Percentiles rank a stretch among this genome's conserved stretches.
Evolutionary conservation across 2,797 vertebrate species (phyloP).

Genomic region (Malacoctenus gilli): DNA sequence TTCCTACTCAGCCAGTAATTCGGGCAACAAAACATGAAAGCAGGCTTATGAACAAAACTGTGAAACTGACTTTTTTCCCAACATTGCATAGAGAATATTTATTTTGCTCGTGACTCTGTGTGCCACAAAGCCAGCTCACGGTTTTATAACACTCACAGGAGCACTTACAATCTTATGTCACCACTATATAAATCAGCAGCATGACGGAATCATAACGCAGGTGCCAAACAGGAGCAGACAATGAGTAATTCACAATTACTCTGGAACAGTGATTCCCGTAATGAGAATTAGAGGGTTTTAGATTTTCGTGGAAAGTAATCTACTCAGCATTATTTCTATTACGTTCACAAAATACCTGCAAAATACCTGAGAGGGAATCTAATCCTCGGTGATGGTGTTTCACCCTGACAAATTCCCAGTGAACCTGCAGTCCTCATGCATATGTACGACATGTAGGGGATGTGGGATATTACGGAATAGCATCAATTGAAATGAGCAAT

Average conservation of each 20-base stretch:
- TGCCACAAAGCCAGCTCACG: not conserved
- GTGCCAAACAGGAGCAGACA: not conserved
- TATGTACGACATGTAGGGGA: no score
- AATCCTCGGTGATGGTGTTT: not conserved
- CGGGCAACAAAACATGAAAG: no score
- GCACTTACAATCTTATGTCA: slow-evolving; percentile 4
- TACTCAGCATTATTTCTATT: not conserved
- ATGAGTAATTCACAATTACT: slow-evolving; percentile 5
- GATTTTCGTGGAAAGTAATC: not conserved
- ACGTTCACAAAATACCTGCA: not conserved
- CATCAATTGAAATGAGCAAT: no score
- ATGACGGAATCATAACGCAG: not conserved
- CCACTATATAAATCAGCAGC: not conserved
- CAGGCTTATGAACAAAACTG: no score
- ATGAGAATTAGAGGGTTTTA: not conserved
- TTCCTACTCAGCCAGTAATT: no score
- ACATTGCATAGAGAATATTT: no score
- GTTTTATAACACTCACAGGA: not conserved
- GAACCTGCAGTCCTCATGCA: not conserved
- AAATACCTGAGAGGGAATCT: not conserved
- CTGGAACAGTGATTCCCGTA: not conserved
- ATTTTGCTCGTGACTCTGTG: not conserved
- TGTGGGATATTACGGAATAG: no score
- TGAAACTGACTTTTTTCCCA: no score
- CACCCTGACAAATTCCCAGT: not conserved